Conservation (phyloP, 2,888 invertebrate genomes). For the Macrosiphum euphorbiae region DNA sequence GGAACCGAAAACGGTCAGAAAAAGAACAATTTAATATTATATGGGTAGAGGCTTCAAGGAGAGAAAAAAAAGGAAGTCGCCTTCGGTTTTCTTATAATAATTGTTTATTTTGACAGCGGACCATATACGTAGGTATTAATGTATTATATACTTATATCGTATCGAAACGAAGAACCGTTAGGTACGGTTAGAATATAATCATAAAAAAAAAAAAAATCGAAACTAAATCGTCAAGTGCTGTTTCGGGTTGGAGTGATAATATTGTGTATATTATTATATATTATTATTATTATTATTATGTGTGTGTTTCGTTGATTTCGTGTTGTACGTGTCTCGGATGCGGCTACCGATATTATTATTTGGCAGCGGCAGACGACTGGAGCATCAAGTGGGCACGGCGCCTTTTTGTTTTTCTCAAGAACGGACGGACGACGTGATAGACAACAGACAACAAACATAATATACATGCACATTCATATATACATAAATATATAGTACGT, state of each 20-base stretch:
- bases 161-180: slow-evolving; percentile 54
- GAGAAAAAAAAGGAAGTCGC: slow-evolving; percentile 35
- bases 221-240: not conserved
- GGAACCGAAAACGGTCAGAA: not conserved
- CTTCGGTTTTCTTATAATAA: slow-evolving; percentile 50
- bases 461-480: not conserved
- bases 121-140: no score
- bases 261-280: not conserved
- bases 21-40: not conserved
- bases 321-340: not conserved
- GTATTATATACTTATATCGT: not conserved
- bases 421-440: slow-evolving; percentile 44
- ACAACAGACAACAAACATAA: slow-evolving; percentile 62
- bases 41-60: not conserved
- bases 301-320: not conserved
- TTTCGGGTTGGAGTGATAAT: not conserved
- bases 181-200: not conserved
- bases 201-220: not conserved
- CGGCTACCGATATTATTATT: slow-evolving; percentile 46
- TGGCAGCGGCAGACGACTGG: slow-evolving; percentile 23
- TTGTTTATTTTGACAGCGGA: slow-evolving; percentile 64
- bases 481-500: not conserved
- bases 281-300: not conserved
- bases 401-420: slow-evolving; percentile 63
- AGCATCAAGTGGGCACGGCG: slow-evolving; percentile 59